These are phyloP conservation scores for Nothoprocta perdicaria DNA, from an alignment of 2,113 vertebrate species.

Conservation along the genomic window DNA sequence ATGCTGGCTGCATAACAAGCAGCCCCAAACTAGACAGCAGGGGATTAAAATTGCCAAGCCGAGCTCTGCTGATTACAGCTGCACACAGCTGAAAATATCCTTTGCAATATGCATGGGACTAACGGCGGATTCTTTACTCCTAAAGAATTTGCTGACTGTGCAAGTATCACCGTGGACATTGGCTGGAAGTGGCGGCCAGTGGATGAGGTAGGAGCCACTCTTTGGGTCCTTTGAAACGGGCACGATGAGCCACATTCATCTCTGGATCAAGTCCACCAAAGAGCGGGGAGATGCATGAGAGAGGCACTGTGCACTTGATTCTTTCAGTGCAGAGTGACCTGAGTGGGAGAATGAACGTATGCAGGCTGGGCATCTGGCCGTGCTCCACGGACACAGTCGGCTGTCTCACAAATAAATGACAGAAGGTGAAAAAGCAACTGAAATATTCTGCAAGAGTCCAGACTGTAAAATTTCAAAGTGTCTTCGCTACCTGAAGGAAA, in stretches of 20 bases:
- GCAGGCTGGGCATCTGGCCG: background rate
- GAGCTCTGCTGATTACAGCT: constrained; percentile 33
- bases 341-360: accelerated
- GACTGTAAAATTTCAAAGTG: background rate
- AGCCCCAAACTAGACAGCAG: constrained; percentile 68
- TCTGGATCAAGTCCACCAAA: background rate
- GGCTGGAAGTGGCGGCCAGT: background rate
- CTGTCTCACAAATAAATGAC: background rate
- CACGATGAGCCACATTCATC: accelerated
- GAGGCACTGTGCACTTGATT: accelerated
- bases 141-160: background rate
- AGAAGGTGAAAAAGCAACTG: background rate
- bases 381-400: background rate
- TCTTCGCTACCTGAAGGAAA: accelerated
- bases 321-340: background rate
- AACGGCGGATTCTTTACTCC: background rate
- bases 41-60: constrained; percentile 58
- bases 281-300: accelerated
- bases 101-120: background rate
- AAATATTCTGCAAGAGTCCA: background rate
- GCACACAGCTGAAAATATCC: background rate
- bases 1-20: constrained; percentile 82
- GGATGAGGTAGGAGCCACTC: background rate
- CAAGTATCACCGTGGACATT: background rate
- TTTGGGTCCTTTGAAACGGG: background rate